Percentiles rank a stretch among this genome's conserved stretches.
These are phyloP conservation scores for Porites rus DNA, from an alignment of 92 coral and sea anemone genomes.

Conservation along the genomic window DNA sequence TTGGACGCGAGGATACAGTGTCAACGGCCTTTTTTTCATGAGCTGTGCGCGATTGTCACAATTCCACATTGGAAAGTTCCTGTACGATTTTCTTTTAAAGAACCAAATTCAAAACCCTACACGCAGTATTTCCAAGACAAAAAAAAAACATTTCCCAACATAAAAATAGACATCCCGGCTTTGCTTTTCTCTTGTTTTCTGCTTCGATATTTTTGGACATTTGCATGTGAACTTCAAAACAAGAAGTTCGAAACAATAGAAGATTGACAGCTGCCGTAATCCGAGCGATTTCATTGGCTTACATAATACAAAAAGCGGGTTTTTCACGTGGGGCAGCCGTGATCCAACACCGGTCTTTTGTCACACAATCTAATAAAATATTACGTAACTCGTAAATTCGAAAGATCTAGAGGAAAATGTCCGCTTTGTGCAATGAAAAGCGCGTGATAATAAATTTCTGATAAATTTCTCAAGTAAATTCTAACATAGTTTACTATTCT, in stretches of 20 bases:
- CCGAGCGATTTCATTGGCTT: slow-evolving; percentile 19
- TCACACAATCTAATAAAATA: slow-evolving; percentile 2
- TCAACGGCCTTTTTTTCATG: background rate
- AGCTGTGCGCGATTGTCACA: background rate
- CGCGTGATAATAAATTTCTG: background rate
- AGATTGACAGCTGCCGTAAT: slow-evolving; percentile 9
- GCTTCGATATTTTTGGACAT: background rate
- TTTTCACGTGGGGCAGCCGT: slow-evolving; percentile 44
- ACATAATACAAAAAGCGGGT: slow-evolving; percentile 27
- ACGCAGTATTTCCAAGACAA: background rate
- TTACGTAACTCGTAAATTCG: background rate
- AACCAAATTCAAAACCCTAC: background rate
- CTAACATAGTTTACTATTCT: background rate
- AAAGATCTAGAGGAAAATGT: background rate
- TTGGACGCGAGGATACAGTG: background rate
- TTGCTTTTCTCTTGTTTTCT: background rate
- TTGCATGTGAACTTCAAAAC: slow-evolving; percentile 34
- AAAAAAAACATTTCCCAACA: background rate
- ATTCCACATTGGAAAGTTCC: background rate
- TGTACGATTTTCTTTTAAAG: background rate
- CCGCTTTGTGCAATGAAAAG: background rate
- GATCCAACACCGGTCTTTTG: background rate
- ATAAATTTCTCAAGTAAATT: background rate
- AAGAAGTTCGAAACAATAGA: slow-evolving; percentile 21
- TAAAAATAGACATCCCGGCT: no score